Evolutionary conservation across 2,888 invertebrate genomes (phyloP).

Genomic region (Dynastes grantii): DNA sequence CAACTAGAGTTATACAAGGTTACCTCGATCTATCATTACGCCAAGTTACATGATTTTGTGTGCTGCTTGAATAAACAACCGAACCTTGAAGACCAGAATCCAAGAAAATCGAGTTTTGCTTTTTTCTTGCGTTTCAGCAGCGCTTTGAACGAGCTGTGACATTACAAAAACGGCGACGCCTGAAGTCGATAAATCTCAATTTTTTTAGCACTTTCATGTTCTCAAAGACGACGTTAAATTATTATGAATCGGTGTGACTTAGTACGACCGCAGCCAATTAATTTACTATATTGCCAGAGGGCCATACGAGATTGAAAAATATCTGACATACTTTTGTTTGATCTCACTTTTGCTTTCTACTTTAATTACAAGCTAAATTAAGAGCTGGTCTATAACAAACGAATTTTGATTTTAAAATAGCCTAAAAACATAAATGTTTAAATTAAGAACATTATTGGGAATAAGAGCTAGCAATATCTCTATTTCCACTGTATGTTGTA

Average conservation of each 20-base stretch:
- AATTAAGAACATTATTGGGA: no score
- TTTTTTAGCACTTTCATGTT: background rate
- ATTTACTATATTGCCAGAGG: background rate
- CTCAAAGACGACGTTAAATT: background rate
- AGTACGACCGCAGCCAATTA: background rate
- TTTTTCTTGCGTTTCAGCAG: background rate
- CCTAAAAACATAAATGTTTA: no score
- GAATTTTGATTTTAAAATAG: no score
- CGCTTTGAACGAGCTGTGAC: background rate
- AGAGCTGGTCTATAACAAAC: background rate
- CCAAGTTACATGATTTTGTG: background rate
- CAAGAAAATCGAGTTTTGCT: background rate
- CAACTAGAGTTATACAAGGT: background rate
- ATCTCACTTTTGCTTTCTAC: background rate
- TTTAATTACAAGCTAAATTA: background rate
- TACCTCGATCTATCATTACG: background rate
- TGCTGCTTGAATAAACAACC: background rate
- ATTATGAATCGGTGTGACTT: background rate
- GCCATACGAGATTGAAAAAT: background rate
- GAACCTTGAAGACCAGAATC: background rate
- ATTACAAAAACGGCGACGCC: background rate
- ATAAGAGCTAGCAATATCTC: no score
- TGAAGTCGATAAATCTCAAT: background rate
- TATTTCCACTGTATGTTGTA: no score
- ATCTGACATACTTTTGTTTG: conserved; percentile 11